Base-by-base conservation (phyloP, 2,113 vertebrate species). In the Maccullochella peelii region DNA sequence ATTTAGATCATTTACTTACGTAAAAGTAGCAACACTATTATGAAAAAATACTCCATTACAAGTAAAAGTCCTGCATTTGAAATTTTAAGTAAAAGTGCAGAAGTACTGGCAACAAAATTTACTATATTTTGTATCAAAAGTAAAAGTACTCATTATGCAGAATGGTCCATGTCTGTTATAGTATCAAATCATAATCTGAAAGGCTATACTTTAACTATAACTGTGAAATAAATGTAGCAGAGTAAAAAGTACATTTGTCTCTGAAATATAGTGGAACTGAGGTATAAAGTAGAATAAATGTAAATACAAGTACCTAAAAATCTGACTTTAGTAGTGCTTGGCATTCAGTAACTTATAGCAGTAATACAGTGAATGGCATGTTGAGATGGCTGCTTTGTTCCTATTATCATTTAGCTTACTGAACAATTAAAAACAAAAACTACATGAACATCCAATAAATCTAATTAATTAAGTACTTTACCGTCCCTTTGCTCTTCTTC, bases 401-500 rank as follows among this genome's bases (percentile, higher is more conserved):
- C 5, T 65, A 38, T 57, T 8, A 59, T 74, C 8, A 70, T 66
- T 66, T 57, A 5, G 14, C 1, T 69, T 0, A 59, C 1, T 42
- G 16, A 65, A 27, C 3, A 65, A 14, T 21, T 14, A 36, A 58
- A 75, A 75, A 10, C 23, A 11, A 38, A 72, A 50, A 40, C 3
- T 3, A 14, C 55, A 40, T 14, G 0, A 69, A 57, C 2, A 52
- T 21, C 4, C 18, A 71, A 38, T n/a, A 23, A 68, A 21, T 47
- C 12, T 40, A 65, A 71, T 14, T 0, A 57, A 12, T 54, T 0
- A 65, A 40, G 9, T 70, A 47, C 30, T 61, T 89, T 93, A 93
- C 92, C 86, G 33, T 95, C 78, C 94, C 95, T 91, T 78, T 95
- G 16, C 20, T 66, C 44, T 71, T 88, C 44, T 42, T 93, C 52